Percentiles rank a stretch among this genome's conserved stretches.
phyloP scores from a whole-genome alignment of 2,888 invertebrate genomes.

The Aelia acuminata region DNA sequence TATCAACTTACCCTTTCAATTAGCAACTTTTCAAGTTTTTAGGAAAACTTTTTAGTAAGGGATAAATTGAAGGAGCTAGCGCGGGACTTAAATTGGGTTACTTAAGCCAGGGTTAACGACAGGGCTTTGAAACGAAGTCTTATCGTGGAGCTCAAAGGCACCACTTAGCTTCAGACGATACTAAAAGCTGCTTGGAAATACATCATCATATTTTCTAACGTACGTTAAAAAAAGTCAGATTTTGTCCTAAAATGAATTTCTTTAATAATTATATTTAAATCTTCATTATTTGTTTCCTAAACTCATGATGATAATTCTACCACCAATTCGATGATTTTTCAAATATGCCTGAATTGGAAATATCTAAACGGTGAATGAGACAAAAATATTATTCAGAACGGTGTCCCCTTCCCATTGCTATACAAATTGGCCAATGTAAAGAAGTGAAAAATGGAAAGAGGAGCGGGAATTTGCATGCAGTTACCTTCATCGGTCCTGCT shows the following conservation, averaged over 20 bases:
- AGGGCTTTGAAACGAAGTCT: conserved; percentile 29
- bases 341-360: no score
- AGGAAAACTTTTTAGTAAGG: not conserved
- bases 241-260: not conserved
- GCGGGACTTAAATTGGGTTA: conserved; percentile 21
- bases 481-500: not conserved
- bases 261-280: not conserved
- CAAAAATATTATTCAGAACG: no score
- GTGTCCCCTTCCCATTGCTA: no score
- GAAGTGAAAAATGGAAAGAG: conserved; percentile 14
- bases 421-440: not conserved
- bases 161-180: not conserved
- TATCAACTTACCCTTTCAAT: not conserved
- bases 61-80: not conserved
- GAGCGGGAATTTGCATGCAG: not conserved
- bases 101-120: not conserved
- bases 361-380: no score
- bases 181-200: not conserved
- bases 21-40: not conserved
- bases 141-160: not conserved
- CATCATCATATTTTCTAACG: not conserved
- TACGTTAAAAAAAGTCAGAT: not conserved
- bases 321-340: no score
- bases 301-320: no score
- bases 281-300: no score